Conservation (phyloP, 2,797 vertebrate species). For the Allobates femoralis region DNA sequence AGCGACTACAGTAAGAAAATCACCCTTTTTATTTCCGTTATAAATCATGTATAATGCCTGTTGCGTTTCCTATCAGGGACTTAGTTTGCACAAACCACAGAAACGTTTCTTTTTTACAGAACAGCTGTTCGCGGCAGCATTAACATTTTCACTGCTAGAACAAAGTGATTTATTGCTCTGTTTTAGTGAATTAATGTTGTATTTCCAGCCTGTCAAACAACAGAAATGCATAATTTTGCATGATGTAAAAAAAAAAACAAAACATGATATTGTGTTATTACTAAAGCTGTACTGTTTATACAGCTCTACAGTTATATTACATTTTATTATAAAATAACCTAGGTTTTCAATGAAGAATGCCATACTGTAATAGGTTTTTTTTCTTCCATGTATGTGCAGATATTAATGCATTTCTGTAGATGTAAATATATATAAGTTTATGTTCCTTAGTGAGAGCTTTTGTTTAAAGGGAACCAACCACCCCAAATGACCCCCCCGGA, state of each 20-base stretch:
- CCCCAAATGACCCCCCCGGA: too few species aligned
- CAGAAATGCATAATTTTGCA: not conserved
- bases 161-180: not conserved
- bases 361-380: too few species aligned
- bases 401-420: too few species aligned
- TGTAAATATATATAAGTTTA: too few species aligned
- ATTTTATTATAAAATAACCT: too few species aligned
- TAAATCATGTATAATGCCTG: constrained; percentile 64
- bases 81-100: constrained; percentile 59
- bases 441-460: too few species aligned
- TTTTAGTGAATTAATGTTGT: not conserved
- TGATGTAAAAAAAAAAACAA: not conserved
- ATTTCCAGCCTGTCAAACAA: not conserved
- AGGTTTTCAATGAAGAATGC: too few species aligned
- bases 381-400: too few species aligned
- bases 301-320: too few species aligned
- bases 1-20: constrained; percentile 94
- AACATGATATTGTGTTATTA: too few species aligned
- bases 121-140: constrained; percentile 65
- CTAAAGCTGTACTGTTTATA: too few species aligned
- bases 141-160: constrained; percentile 6
- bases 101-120: constrained; percentile 49
- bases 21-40: constrained; percentile 57
- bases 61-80: constrained; percentile 54
- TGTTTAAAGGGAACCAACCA: too few species aligned